A percentile compares a stretch with the other conserved stretches of the same genome.
phyloP scores from a whole-genome alignment of 2,888 invertebrate species.

The Osmoderma eremita region DNA sequence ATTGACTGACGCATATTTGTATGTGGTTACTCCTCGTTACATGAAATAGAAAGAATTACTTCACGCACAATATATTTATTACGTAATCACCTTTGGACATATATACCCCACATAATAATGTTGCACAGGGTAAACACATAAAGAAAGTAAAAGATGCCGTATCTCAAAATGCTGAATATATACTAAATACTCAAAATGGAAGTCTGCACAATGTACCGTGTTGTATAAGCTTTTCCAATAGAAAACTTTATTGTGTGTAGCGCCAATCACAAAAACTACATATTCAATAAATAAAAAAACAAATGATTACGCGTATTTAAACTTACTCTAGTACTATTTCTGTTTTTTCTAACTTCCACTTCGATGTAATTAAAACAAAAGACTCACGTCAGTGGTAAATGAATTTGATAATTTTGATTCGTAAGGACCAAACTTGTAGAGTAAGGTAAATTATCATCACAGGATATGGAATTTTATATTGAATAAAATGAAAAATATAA shows the following conservation, averaged over 20 bases:
- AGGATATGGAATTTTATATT: no score
- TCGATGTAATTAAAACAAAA: no score
- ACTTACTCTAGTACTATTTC: no score
- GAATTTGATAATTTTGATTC: constrained; percentile 2
- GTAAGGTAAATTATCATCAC: no score
- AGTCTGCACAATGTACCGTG: no score
- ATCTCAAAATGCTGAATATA: no score
- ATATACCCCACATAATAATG: constrained; percentile 4
- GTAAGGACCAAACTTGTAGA: constrained; percentile 20
- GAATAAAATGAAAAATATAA: no score
- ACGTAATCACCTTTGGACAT: constrained; percentile 12
- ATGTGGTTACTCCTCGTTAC: constrained; percentile 19
- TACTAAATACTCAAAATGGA: no score
- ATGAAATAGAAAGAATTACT: constrained; percentile 14
- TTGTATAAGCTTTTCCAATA: no score
- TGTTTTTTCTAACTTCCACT: no score
- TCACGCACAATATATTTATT: constrained; percentile 35
- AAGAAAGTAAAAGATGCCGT: not conserved
- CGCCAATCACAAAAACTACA: not conserved
- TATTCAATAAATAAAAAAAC: not conserved
- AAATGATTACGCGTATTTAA: no score
- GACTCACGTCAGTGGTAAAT: no score
- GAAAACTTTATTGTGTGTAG: not conserved
- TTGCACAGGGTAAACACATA: constrained; percentile 36
- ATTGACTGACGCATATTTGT: constrained; percentile 38